phyloP scores from a whole-genome alignment of 1,140 invertebrate species.

The Cherax destructor region DNA sequence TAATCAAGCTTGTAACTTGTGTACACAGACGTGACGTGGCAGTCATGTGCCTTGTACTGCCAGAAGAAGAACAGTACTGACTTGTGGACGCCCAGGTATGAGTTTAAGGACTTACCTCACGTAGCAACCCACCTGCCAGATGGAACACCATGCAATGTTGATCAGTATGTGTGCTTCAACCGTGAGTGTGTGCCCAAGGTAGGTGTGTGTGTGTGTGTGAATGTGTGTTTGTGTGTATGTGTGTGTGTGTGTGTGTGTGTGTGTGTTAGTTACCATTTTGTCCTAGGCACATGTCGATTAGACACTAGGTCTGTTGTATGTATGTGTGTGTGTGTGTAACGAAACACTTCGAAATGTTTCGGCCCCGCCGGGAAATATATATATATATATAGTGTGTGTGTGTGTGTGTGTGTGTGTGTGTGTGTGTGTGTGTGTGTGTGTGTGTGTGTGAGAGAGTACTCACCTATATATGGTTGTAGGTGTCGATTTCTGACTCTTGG shows the following conservation, averaged over 20 bases:
- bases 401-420: conserved; percentile 3
- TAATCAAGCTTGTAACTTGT: too few relatives aligned
- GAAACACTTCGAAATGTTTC: too few relatives aligned
- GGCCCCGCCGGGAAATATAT: too few relatives aligned
- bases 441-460: neutral
- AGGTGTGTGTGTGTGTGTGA: too few relatives aligned
- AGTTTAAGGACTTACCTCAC: conserved; percentile 55
- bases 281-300: too few relatives aligned
- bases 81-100: conserved; percentile 60
- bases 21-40: conserved; percentile 45
- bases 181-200: conserved; percentile 50
- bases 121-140: conserved; percentile 52
- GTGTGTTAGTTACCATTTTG: too few relatives aligned
- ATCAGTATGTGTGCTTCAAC: conserved; percentile 39
- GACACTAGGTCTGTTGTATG: too few relatives aligned
- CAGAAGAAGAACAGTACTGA: conserved; percentile 44
- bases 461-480: too few relatives aligned
- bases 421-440: conserved; percentile 16
- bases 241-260: too few relatives aligned
- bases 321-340: neutral
- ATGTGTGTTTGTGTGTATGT: too few relatives aligned
- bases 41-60: conserved; percentile 64
- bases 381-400: too few relatives aligned
- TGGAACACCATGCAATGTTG: conserved; percentile 50
- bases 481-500: too few relatives aligned